Evolutionary conservation across 2,888 invertebrate genomes (phyloP), one percentile per base, ranked within the genome.

Genomic region (Phoenoteleia sp.): DNA sequence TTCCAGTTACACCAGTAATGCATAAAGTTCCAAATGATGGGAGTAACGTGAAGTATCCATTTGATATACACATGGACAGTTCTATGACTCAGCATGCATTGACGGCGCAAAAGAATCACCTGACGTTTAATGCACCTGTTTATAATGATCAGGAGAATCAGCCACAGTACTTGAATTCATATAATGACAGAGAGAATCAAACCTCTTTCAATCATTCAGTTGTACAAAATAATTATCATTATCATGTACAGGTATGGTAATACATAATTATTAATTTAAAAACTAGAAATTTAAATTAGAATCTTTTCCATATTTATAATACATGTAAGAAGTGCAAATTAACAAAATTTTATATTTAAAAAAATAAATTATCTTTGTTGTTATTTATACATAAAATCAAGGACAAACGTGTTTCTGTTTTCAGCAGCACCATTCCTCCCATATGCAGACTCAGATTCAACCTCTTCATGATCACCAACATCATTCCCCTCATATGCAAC

Each of bases 241-340:
- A 91, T 86, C 91, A 91, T 74, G 88, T 93, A 19, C 92, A 90
- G 90, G 91, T 92, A 47, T 56, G 36, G n/a, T n/a, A 52, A 19
- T 3, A 90, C 94, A 94, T 84, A 94, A 94, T 92, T 94, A 94
- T 84, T 62, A 58, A 62, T n/a, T n/a, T n/a, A n/a, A n/a, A n/a
- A n/a, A n/a, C n/a, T n/a, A n/a, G n/a, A n/a, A n/a, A n/a, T n/a
- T n/a, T n/a, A n/a, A n/a, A n/a, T n/a, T n/a, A n/a, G n/a, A n/a
- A n/a, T n/a, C 3, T 66, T 49, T 19, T 42, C 17, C 47, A 76
- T n/a, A n/a, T n/a, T n/a, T n/a, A n/a, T n/a, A n/a, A n/a, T n/a
- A n/a, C n/a, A n/a, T n/a, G n/a, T n/a, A n/a, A n/a, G n/a, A n/a
- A n/a, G n/a, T 56, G 15, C 21, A 25, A 23, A 52, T 17, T 23